Evolutionary conservation across 2,113 vertebrate genomes (phyloP).

Genomic region (Neogobius melanostomus): DNA sequence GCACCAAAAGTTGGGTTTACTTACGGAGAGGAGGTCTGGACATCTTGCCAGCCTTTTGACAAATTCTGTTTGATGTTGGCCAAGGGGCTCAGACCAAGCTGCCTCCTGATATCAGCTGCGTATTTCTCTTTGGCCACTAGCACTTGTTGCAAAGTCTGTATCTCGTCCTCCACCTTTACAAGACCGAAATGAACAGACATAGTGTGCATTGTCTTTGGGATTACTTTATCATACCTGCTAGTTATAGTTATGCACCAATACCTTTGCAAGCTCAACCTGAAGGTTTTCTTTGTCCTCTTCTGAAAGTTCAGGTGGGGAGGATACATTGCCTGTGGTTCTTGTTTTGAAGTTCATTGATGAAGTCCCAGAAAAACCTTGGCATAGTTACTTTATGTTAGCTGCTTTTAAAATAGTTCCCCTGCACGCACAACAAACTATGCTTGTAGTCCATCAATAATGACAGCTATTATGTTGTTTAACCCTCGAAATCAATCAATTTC

Average conservation of each 20-base stretch:
- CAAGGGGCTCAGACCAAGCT: constrained; percentile 86
- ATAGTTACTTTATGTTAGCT: background rate
- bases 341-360: constrained; percentile 79
- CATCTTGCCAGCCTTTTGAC: constrained; percentile 88
- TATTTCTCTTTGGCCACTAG: constrained; percentile 90
- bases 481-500: background rate
- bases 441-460: background rate
- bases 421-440: background rate
- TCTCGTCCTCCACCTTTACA: constrained; percentile 92
- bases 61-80: constrained; percentile 88
- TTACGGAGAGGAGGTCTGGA: constrained; percentile 91
- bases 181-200: too few relatives aligned
- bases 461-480: background rate
- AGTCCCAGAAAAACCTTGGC: constrained; percentile 79
- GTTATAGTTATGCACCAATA: constrained; percentile 31
- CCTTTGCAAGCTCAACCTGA: constrained; percentile 86
- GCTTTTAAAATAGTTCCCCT: background rate
- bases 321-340: constrained; percentile 48
- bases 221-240: too few relatives aligned
- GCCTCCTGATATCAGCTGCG: constrained; percentile 87
- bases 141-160: constrained; percentile 90
- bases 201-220: too few relatives aligned
- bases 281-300: constrained; percentile 84
- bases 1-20: constrained; percentile 62
- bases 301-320: constrained; percentile 72